phyloP scores from a whole-genome alignment of 2,888 invertebrate genomes.

The Amblyjoppa fuscipennis region DNA sequence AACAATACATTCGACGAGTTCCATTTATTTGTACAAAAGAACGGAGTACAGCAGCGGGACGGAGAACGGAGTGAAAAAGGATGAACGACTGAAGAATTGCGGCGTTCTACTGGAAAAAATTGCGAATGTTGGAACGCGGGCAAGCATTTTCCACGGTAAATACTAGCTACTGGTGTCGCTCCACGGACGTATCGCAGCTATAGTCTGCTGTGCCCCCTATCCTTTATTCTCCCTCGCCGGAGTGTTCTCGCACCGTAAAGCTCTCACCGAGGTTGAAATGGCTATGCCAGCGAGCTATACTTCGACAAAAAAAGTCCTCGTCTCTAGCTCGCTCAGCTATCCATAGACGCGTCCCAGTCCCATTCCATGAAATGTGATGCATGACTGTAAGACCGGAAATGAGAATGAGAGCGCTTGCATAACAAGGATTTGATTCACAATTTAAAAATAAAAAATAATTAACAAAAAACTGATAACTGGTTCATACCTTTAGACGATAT shows the following conservation, averaged over 20 bases:
- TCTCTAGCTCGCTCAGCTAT: conserved; percentile 24
- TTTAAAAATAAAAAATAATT: neutral
- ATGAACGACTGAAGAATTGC: conserved; percentile 56
- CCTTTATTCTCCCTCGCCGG: conserved; percentile 44
- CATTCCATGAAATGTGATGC: conserved; percentile 26
- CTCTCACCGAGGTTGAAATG: conserved; percentile 45
- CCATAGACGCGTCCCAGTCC: conserved; percentile 12
- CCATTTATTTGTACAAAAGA: conserved; percentile 29
- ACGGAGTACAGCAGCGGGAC: conserved; percentile 30
- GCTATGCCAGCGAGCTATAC: conserved; percentile 35
- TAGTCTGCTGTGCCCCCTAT: conserved; percentile 45
- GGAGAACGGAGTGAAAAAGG: conserved; percentile 56
- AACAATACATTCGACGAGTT: conserved; percentile 15
- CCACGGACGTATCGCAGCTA: conserved; percentile 53
- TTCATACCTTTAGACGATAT: neutral
- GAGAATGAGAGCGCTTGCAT: conserved; percentile 1
- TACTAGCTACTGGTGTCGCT: conserved; percentile 36
- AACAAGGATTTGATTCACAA: conserved; percentile 15
- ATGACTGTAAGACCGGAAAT: conserved; percentile 24
- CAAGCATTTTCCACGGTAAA: conserved; percentile 60
- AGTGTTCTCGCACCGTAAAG: conserved; percentile 33
- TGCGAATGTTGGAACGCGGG: conserved; percentile 55
- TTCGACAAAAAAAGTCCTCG: conserved; percentile 23
- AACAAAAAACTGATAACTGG: neutral
- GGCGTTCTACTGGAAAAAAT: conserved; percentile 60